phyloP scores from a whole-genome alignment of 2,797 vertebrate genomes.

The Acanthis flammea region DNA sequence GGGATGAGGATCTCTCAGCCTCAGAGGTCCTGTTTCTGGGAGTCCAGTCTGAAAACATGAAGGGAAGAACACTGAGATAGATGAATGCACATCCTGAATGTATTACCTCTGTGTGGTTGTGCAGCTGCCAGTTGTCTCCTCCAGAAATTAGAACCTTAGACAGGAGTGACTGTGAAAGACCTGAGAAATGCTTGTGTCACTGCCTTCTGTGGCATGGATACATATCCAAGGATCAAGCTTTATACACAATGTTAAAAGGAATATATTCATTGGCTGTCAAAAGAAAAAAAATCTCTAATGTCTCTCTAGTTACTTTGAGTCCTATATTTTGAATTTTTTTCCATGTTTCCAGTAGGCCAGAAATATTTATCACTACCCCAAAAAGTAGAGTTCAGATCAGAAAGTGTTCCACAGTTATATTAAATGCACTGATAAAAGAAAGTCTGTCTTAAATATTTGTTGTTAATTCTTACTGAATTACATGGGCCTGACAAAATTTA shows the following conservation, averaged over 20 bases:
- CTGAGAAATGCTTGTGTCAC: neutral
- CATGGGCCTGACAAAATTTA: neutral
- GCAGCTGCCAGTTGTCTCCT: neutral
- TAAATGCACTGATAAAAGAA: neutral
- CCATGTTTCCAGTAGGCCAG: neutral
- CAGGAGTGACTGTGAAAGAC: neutral
- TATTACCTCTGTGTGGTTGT: neutral
- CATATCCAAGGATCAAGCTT: neutral
- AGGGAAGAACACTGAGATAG: neutral
- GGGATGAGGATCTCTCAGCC: neutral
- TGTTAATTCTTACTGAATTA: neutral
- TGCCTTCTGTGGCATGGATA: neutral
- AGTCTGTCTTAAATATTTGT: neutral
- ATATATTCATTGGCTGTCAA: neutral
- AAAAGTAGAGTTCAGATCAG: neutral
- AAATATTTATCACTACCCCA: neutral
- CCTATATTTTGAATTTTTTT: neutral
- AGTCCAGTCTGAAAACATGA: conserved; percentile 18
- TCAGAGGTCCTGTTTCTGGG: neutral
- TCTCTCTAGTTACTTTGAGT: neutral
- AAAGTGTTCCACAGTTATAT: neutral
- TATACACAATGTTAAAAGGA: neutral
- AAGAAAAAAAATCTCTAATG: neutral
- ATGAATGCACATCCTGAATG: neutral
- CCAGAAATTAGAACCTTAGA: neutral